Conservation (phyloP, 2,113 vertebrate genomes). For the Poeciliopsis retropinna region DNA sequence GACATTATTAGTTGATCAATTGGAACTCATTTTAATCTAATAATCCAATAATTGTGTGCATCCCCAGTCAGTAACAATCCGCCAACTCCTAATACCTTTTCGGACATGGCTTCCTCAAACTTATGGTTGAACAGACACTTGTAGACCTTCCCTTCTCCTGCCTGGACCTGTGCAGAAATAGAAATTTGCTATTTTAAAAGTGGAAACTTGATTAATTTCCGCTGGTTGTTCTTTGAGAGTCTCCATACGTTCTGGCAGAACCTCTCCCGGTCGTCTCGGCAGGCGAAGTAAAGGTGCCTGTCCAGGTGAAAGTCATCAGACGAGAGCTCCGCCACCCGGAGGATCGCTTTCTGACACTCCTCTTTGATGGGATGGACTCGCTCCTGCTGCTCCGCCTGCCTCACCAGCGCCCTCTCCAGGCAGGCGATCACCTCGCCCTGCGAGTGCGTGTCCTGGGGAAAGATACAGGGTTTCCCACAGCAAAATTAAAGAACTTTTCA, state of each 20-base stretch:
- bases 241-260: conserved; percentile 93
- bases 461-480: not conserved
- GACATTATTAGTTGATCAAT: too few species aligned
- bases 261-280: conserved; percentile 92
- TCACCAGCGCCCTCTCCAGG: conserved; percentile 92
- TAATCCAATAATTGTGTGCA: too few species aligned
- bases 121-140: conserved; percentile 99
- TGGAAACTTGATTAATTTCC: not conserved
- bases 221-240: not conserved
- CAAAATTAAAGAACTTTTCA: too few species aligned
- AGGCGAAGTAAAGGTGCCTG: conserved; percentile 93
- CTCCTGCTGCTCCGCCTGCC: conserved; percentile 84
- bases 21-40: too few species aligned
- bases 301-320: conserved; percentile 95
- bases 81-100: conserved; percentile 54
- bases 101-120: conserved; percentile 98
- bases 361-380: conserved; percentile 81
- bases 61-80: too few species aligned
- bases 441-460: conserved; percentile 88
- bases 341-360: conserved; percentile 91
- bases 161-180: conserved; percentile 82
- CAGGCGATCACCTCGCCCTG: conserved; percentile 95
- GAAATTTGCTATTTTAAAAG: not conserved
- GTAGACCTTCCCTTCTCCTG: conserved; percentile 95
- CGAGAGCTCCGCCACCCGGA: conserved; percentile 95